Evolutionary conservation across 1,140 invertebrate species (phyloP).

Genomic region (Drosophila tani): DNA sequence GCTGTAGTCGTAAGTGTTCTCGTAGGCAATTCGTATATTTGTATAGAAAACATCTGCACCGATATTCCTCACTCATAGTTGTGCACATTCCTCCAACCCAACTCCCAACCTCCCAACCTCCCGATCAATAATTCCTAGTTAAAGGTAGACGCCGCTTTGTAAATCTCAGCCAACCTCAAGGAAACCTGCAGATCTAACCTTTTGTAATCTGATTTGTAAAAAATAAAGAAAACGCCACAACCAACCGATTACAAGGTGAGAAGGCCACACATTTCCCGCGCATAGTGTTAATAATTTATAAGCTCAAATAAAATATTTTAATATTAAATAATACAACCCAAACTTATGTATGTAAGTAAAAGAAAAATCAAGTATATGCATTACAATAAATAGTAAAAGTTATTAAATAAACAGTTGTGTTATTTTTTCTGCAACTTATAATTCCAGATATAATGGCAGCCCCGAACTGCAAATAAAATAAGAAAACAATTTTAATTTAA

Average conservation of each 20-base stretch:
- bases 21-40: constrained; percentile 72
- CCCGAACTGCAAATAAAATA: neutral
- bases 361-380: constrained; percentile 57
- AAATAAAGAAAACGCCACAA: constrained; percentile 9
- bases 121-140: constrained; percentile 19
- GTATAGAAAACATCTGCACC: constrained; percentile 54
- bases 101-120: neutral
- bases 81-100: constrained; percentile 19
- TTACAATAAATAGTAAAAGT: constrained; percentile 80
- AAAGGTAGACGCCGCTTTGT: constrained; percentile 51
- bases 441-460: no score
- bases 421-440: constrained; percentile 11
- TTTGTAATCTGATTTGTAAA: constrained; percentile 72
- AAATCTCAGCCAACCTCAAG: constrained; percentile 52
- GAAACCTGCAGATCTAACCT: constrained; percentile 21
- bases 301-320: constrained; percentile 78
- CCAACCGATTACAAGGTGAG: constrained; percentile 19
- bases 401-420: constrained; percentile 68
- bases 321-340: constrained; percentile 62
- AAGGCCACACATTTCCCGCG: constrained; percentile 59
- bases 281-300: constrained; percentile 82
- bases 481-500: no score
- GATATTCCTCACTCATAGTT: constrained; percentile 26
- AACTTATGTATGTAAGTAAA: constrained; percentile 48
- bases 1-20: constrained; percentile 73